Conservation (phyloP, 2,113 vertebrate species). For the Seriola dumerili region DNA sequence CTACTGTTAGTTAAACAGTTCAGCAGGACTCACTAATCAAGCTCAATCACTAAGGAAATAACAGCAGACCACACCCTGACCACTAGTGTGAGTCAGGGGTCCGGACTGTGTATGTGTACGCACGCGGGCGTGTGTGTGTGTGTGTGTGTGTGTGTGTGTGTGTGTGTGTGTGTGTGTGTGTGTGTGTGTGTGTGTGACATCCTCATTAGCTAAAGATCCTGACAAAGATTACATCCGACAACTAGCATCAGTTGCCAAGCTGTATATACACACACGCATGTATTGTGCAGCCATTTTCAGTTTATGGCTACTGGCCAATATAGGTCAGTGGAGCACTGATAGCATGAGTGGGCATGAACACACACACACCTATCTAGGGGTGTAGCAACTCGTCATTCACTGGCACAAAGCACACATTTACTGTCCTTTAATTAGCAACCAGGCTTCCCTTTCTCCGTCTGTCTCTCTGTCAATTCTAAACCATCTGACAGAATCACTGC, state of each 20-base stretch:
- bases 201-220: constrained; percentile 43
- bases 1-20: background rate
- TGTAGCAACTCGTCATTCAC: background rate
- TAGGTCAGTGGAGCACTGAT: constrained; percentile 70
- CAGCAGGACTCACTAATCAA: constrained; percentile 32
- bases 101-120: background rate
- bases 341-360: constrained; percentile 5
- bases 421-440: constrained; percentile 35
- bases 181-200: background rate
- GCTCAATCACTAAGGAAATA: constrained; percentile 52
- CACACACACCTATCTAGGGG: background rate
- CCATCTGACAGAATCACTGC: background rate
- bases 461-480: constrained; percentile 26
- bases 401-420: constrained; percentile 26
- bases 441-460: constrained; percentile 16
- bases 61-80: constrained; percentile 53
- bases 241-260: constrained; percentile 12
- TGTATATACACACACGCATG: constrained; percentile 1
- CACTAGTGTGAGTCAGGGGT: constrained; percentile 43
- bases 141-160: background rate
- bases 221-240: constrained; percentile 23
- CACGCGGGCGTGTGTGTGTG: background rate
- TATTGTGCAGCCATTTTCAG: constrained; percentile 29
- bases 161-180: background rate
- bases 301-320: constrained; percentile 43